These are phyloP conservation scores for Glyptemys insculpta DNA, from an alignment of 2,797 vertebrate species.

Conservation along the genomic window DNA sequence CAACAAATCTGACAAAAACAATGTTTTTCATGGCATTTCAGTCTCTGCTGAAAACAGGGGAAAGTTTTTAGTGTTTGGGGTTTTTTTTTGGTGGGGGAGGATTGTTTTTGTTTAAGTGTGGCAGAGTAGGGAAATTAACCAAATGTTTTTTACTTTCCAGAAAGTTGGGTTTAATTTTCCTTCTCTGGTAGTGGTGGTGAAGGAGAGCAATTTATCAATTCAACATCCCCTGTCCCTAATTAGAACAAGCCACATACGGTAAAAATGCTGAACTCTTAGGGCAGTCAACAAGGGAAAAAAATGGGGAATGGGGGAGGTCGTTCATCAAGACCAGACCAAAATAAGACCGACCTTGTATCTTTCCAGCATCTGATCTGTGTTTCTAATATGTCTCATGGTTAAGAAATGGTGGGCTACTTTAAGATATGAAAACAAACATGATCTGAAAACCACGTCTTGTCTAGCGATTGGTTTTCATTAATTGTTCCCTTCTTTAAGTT, in stretches of 20 bases:
- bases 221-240: conserved; percentile 22
- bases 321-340: background rate
- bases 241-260: background rate
- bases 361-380: conserved; percentile 10
- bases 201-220: background rate
- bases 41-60: background rate
- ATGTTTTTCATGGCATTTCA: background rate
- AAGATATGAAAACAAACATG: conserved; percentile 51
- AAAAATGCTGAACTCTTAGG: conserved; percentile 6
- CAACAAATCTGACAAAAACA: background rate
- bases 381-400: conserved; percentile 5
- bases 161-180: conserved; percentile 8
- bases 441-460: conserved; percentile 55
- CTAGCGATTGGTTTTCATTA: conserved; percentile 58
- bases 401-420: conserved; percentile 3
- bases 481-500: conserved; percentile 66
- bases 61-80: background rate
- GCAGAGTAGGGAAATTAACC: background rate
- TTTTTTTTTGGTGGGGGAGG: background rate
- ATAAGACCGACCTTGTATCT: conserved; percentile 4
- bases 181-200: background rate
- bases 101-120: background rate
- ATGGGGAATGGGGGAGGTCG: background rate
- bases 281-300: background rate
- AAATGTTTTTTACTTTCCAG: background rate